These are phyloP conservation scores for Aethina tumida DNA, from an alignment of 1,140 invertebrate genomes.

Conservation along the genomic window DNA sequence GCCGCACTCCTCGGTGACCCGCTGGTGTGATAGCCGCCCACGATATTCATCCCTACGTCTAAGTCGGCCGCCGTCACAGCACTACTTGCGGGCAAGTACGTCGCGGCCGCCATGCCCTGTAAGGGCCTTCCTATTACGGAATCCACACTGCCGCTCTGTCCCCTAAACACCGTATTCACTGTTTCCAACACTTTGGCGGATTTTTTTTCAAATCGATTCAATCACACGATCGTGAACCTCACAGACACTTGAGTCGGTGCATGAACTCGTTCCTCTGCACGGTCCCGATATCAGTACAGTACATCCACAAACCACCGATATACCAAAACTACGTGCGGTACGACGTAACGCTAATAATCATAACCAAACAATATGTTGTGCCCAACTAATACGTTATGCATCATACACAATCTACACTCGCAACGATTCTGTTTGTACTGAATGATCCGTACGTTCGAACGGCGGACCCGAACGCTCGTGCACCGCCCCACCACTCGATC, in stretches of 20 bases:
- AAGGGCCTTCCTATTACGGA: slow-evolving; percentile 48
- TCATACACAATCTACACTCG: slow-evolving; percentile 40
- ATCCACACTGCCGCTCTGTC: slow-evolving; percentile 46
- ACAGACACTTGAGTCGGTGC: too few species aligned
- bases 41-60: slow-evolving; percentile 65
- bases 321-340: too few species aligned
- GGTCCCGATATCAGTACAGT: slow-evolving; percentile 6
- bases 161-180: too few species aligned
- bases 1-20: slow-evolving; percentile 68
- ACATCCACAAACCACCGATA: slow-evolving; percentile 17
- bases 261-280: too few species aligned
- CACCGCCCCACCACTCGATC: slow-evolving; percentile 13
- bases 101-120: slow-evolving; percentile 71
- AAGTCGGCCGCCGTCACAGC: slow-evolving; percentile 58
- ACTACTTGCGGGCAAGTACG: slow-evolving; percentile 72
- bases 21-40: slow-evolving; percentile 56
- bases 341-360: too few species aligned
- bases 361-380: slow-evolving; percentile 16
- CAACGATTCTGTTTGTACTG: slow-evolving; percentile 34
- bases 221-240: too few species aligned
- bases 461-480: slow-evolving; percentile 15
- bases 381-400: slow-evolving; percentile 37
- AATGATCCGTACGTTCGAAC: slow-evolving; percentile 19
- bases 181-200: slow-evolving; percentile 20
- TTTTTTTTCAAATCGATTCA: too few species aligned